These are phyloP conservation scores for Spodoptera frugiperda DNA, from an alignment of 1,140 invertebrate species.

Conservation along the genomic window DNA sequence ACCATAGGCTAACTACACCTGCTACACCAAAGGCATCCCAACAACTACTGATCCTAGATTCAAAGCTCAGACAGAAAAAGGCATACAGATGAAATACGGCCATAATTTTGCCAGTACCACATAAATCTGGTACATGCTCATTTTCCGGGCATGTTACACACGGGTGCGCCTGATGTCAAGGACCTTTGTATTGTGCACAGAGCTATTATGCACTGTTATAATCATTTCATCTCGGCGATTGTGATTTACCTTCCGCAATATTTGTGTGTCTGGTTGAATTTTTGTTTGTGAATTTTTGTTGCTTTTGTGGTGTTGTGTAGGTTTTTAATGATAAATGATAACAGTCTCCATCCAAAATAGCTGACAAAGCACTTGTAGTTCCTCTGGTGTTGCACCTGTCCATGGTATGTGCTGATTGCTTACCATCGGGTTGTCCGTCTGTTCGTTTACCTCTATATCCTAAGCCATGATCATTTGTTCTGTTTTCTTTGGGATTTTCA, in stretches of 20 bases:
- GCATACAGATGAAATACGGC: background rate
- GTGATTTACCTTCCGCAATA: constrained; percentile 32
- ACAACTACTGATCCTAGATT: no score
- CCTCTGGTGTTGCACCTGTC: no score
- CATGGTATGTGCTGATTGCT: no score
- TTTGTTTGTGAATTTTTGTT: background rate
- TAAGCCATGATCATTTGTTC: no score
- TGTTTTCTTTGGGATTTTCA: no score
- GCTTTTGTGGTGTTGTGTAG: background rate
- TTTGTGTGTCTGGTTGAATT: background rate
- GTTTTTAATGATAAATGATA: background rate
- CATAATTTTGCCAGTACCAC: background rate
- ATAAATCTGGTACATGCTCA: background rate
- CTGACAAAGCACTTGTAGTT: no score
- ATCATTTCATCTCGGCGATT: constrained; percentile 18
- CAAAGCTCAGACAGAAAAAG: no score
- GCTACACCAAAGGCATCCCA: no score
- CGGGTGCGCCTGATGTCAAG: constrained; percentile 12
- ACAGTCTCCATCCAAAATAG: no score
- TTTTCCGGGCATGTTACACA: constrained; percentile 31
- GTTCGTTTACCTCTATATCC: no score
- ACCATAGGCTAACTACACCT: no score
- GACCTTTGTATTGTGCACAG: constrained; percentile 30
- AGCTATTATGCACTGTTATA: constrained; percentile 26
- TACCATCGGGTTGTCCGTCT: no score